These are phyloP conservation scores for Sebastes hopkinsi DNA, from an alignment of 2,797 vertebrate species.

Conservation along the genomic window DNA sequence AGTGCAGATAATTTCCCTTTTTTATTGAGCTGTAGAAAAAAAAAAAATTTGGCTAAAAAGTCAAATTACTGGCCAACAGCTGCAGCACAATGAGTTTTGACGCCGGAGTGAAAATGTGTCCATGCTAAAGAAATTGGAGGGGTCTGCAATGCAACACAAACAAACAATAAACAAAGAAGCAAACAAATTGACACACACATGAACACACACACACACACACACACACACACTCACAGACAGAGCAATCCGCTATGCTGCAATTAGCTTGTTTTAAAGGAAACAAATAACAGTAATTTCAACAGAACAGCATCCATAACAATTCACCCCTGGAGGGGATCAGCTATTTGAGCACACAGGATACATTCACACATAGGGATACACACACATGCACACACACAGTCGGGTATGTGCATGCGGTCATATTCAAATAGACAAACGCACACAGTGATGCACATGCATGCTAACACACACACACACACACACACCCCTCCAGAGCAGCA, in stretches of 20 bases:
- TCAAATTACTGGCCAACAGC: slow-evolving; percentile 64
- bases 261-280: slow-evolving; percentile 84
- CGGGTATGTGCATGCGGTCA: not conserved
- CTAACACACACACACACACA: slow-evolving; percentile 14
- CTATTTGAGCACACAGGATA: slow-evolving; percentile 53
- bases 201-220: not conserved
- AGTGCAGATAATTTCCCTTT: slow-evolving; percentile 19
- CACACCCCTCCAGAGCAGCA: slow-evolving; percentile 68
- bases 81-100: slow-evolving; percentile 61
- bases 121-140: slow-evolving; percentile 69
- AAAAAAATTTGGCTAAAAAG: slow-evolving; percentile 32
- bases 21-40: not conserved
- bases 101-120: slow-evolving; percentile 63
- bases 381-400: not conserved
- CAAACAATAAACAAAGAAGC: slow-evolving; percentile 74
- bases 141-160: slow-evolving; percentile 69
- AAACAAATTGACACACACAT: slow-evolving; percentile 45
- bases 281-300: slow-evolving; percentile 82
- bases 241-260: slow-evolving; percentile 71
- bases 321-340: slow-evolving; percentile 75
- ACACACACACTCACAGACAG: not conserved
- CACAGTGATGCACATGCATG: slow-evolving; percentile 6
- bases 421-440: not conserved
- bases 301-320: slow-evolving; percentile 76
- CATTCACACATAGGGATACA: slow-evolving; percentile 5